Base-by-base conservation (phyloP, 2,113 vertebrate species). In the Circaetus cinerascens region DNA sequence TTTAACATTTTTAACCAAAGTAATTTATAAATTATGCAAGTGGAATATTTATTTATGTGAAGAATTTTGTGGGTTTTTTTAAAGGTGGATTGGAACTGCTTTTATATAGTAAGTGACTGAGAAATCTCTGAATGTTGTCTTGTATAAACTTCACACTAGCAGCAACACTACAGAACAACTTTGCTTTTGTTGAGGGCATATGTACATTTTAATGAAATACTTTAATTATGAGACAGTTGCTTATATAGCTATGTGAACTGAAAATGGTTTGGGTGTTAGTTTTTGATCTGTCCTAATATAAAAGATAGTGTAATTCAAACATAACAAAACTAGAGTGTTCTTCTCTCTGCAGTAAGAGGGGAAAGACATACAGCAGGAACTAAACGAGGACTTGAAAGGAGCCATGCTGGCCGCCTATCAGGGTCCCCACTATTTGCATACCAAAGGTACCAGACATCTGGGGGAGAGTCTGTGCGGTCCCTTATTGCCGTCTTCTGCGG, bases 381-480 rank as follows among this genome's bases (percentile, higher is more conserved):
- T 59, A 67, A 96, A 89, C 16, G 78, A 76, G 94, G 34, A 96
- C 81, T 97, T 96, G 81, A 96, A 97, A 96, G 93, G 81, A 94
- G 41, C 93, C 45, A 1, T 78, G 95, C 96, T 87, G 94, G 95
- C 74, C 20, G 32, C 45, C 78, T 55, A 69, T 81, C 86, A 80
- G 93, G 91, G 87, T 96, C 81, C 89, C 93, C 74, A 6, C 15
- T 5, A 94, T 97, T 97, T 96, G 87, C 95, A 97, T 59, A 97
- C 94, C 97, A 97, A 97, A 97, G 96, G 94, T 96, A 90, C 71
- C 86, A 81, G 91, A 93, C 94, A 96, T 95, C 89, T 96, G 96
- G 91, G 95, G 91, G 13, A 93, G 94, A 88, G 69, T 5, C 95
- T 60, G 60, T n/a, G 72, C 51, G 11, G 60, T 56, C 93, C 97